Evolutionary conservation across 2,113 vertebrate species (phyloP).

Genomic region (Crotophaga sulcirostris): DNA sequence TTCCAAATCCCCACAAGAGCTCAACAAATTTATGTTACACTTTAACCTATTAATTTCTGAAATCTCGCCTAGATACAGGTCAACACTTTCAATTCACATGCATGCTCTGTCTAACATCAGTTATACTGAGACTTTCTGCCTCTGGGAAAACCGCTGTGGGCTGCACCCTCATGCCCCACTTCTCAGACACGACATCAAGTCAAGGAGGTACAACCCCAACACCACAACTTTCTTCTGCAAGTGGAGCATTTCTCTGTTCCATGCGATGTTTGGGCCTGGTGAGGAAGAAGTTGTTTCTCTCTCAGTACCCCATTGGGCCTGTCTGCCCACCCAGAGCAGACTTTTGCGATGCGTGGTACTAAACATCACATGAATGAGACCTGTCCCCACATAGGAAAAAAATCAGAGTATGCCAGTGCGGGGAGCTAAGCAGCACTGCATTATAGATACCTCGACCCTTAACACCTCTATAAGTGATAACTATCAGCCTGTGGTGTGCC

Average conservation of each 20-base stretch:
- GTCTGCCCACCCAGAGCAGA: not conserved
- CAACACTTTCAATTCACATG: not conserved
- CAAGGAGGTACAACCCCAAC: not conserved
- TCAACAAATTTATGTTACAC: not conserved
- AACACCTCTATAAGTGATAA: no score
- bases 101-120: not conserved
- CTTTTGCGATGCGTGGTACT: not conserved
- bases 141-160: not conserved
- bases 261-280: not conserved
- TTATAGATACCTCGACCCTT: no score
- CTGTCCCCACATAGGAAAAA: not conserved
- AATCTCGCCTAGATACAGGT: not conserved
- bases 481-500: not conserved
- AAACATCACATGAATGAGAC: not conserved
- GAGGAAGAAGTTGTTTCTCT: not conserved
- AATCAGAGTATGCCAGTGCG: not conserved
- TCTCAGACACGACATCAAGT: not conserved
- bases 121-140: not conserved
- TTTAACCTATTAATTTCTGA: constrained; percentile 29
- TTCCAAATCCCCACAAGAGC: not conserved
- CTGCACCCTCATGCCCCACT: not conserved
- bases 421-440: not conserved
- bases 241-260: not conserved
- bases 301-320: not conserved
- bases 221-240: not conserved